Evolutionary conservation across 1,140 invertebrate genomes (phyloP).

Genomic region (Babylonia areolata): DNA sequence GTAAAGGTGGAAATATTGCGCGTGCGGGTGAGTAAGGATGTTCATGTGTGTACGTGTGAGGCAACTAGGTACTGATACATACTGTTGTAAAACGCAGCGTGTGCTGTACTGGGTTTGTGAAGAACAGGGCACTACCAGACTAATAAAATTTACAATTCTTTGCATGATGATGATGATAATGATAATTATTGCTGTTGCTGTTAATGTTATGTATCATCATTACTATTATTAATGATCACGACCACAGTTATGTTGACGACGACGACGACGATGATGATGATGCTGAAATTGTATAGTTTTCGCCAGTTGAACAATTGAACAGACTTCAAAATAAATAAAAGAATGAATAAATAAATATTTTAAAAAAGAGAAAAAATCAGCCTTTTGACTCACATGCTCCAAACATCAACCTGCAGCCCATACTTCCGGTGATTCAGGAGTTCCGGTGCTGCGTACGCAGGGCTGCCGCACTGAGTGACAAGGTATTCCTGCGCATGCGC

Average conservation of each 20-base stretch:
- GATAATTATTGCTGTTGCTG: neutral
- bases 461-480: slow-evolving; percentile 74
- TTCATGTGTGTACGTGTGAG: neutral
- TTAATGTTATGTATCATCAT: no score
- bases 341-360: neutral
- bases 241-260: no score
- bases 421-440: slow-evolving; percentile 71
- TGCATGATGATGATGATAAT: no score
- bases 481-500: slow-evolving; percentile 58
- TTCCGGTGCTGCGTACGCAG: slow-evolving; percentile 75
- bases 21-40: neutral
- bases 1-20: neutral
- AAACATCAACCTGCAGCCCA: slow-evolving; percentile 72
- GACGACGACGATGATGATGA: no score
- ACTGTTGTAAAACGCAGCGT: no score
- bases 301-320: no score
- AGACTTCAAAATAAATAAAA: neutral
- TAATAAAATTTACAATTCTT: no score
- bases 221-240: no score
- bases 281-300: no score
- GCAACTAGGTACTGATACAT: no score
- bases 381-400: slow-evolving; percentile 72
- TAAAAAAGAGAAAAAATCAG: neutral
- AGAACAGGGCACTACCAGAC: no score
- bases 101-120: no score